Base-by-base conservation (phyloP, 1,140 invertebrate genomes). In the Drosophila ficusphila region DNA sequence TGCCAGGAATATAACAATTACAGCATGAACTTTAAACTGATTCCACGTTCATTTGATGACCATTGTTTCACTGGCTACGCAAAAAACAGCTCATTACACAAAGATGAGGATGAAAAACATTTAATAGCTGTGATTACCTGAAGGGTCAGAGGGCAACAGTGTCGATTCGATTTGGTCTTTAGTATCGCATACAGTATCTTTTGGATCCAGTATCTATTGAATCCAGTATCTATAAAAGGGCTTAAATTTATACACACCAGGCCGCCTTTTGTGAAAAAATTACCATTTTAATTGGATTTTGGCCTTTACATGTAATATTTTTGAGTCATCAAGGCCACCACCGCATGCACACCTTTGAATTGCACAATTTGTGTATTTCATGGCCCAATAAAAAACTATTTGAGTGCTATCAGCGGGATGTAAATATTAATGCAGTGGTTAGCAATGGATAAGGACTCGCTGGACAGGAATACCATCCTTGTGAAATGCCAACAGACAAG, bases 231-330 rank as follows among this genome's bases (percentile, higher is more conserved):
- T 11, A 41, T 60, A 4, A n/a, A n/a, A 14, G 27, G 16, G 9
- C 25, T 34, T 27, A 27, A 44, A 44, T 44, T 36, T 16, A 16
- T 23, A 9, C 19, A 8, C 23, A 18, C 18, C 27, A n/a, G 11
- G 6, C 23, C 23, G 7, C 19, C 14, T 19, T 34, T 46, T 61
- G 54, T 29, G 39, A 2, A n/a, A 21, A 64, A 64, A 64, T 64
- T 64, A 61, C 61, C 56, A 64, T 64, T 61, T 64, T 64, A 64
- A 64, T 61, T 64, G 60, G 29, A 29, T 64, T 60, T 61, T 64
- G 36, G 39, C 54, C 53, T 36, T 36, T 34, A 8, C 58, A 7
- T n/a, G n/a, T n/a, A n/a, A n/a, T n/a, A 21, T 39, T 39, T 11
- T 14, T 4, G 16, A 64, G 54, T 61, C 56, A 64, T 64, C 60